Base-by-base conservation (phyloP, 30 jellyfish, hydroid and myxozoan genomes). In the Phacellophora camtschatica region DNA sequence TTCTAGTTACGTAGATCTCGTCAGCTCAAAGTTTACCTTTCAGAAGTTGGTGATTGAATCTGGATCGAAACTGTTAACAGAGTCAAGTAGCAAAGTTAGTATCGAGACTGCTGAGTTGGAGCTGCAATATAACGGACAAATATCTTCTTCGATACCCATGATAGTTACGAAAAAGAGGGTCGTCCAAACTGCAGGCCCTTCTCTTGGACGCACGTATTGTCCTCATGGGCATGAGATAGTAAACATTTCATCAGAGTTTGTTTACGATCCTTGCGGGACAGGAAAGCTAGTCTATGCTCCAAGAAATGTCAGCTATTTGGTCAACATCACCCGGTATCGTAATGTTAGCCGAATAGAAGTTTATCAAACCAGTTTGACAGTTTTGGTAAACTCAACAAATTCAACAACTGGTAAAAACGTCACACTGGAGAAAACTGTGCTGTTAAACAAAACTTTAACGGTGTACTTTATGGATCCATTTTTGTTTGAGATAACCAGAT, bases 141-240 rank as follows among this genome's bases (percentile, higher is more conserved):
- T 81, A 35, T 42, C 92, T 15, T 50, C 92, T 0, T 31, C 32
- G 16, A 66, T 81, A 12, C 92, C 92, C 4, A 35, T 81, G 39
- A 36, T 32, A 15, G 84, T 59, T 8, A 64, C 65, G 20, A 39
- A 61, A 36, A 51, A 59, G 42, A 30, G 13, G 16, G 42, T 46
- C 12, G 48, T 13, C 48, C 92, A 65, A 67, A 64, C 64, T 1
- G 25, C 39, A 12, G 92, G 77, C 23, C 85, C 92, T 7, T 16
- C 85, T 34, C 49, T 81, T 16, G 32, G 74, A n/a, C 75, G 85
- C 6, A 20, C 68, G 2, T 64, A 69, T 25, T 81, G 92, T 65
- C 92, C 92, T 4, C 92, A 81, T 35, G 92, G 92, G 12, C 84
- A 66, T 24, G 92, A 81, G 36, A 81, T 68, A 1, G 85, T 81